phyloP scores from a whole-genome alignment of 2,888 invertebrate genomes.

The Ethmia dodecea region DNA sequence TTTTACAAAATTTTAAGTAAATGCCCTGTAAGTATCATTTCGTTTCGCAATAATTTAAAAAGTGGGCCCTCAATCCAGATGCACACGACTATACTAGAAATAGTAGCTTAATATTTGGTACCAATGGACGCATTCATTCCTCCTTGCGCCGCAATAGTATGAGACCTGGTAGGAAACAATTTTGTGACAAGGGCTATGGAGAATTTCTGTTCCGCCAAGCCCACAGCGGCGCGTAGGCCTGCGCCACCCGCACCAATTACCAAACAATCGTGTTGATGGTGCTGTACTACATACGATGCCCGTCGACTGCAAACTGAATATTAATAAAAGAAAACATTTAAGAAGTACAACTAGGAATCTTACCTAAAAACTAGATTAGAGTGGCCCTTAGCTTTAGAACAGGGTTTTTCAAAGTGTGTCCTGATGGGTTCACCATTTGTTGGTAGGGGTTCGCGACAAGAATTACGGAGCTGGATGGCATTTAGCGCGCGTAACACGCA shows the following conservation, averaged over 20 bases:
- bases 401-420: too few species aligned
- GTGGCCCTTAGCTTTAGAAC: too few species aligned
- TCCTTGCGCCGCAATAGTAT: conserved; percentile 99
- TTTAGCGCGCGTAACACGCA: too few species aligned
- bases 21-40: too few species aligned
- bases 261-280: conserved; percentile 96
- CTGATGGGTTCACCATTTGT: too few species aligned
- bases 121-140: conserved; percentile 98
- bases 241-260: conserved; percentile 98
- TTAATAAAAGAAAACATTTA: too few species aligned
- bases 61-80: neutral
- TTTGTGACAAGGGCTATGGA: conserved; percentile 97
- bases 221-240: conserved; percentile 95
- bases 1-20: too few species aligned
- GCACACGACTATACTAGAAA: neutral
- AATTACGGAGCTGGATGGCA: too few species aligned
- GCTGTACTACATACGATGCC: conserved; percentile 87
- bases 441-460: too few species aligned
- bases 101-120: conserved; percentile 16
- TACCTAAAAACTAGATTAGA: too few species aligned
- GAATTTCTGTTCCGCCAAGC: conserved; percentile 94
- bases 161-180: conserved; percentile 97
- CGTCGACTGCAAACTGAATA: conserved; percentile 20
- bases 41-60: neutral
- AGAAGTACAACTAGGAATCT: too few species aligned